Percentiles rank a stretch among this genome's conserved stretches.
phyloP scores from a whole-genome alignment of 2,888 invertebrate species.

The Oligia fasciuncula region DNA sequence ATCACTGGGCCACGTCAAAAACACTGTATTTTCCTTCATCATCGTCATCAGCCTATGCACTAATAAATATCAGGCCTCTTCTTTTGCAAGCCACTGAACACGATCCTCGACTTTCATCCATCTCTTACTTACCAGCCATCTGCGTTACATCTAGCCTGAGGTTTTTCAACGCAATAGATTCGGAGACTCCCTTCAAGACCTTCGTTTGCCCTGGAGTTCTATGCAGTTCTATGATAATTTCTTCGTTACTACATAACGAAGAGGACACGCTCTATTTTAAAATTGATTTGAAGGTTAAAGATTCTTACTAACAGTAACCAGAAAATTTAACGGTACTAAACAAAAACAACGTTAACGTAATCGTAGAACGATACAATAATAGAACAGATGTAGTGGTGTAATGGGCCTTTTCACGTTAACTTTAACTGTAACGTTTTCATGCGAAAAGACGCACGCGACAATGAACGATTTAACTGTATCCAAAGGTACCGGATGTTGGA shows the following conservation, averaged over 20 bases:
- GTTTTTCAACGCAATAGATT: not conserved
- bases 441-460: conserved; percentile 53
- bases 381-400: conserved; percentile 50
- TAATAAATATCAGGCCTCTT: not conserved
- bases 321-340: conserved; percentile 36
- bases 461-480: conserved; percentile 41
- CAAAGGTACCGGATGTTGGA: conserved; percentile 10
- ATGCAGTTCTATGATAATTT: not conserved
- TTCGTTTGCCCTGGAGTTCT: not conserved
- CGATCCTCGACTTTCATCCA: not conserved
- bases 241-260: not conserved
- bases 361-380: conserved; percentile 50
- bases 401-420: conserved; percentile 40
- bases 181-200: not conserved
- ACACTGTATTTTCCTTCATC: too few relatives aligned
- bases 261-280: not conserved
- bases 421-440: conserved; percentile 56
- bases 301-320: conserved; percentile 5
- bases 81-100: not conserved
- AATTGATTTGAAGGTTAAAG: conserved; percentile 4
- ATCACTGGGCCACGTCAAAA: too few relatives aligned
- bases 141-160: not conserved
- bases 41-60: not conserved
- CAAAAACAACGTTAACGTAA: conserved; percentile 48
- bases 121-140: not conserved